Evolutionary conservation across 2,797 vertebrate genomes (phyloP).

Genomic region (Naso thynnoides): DNA sequence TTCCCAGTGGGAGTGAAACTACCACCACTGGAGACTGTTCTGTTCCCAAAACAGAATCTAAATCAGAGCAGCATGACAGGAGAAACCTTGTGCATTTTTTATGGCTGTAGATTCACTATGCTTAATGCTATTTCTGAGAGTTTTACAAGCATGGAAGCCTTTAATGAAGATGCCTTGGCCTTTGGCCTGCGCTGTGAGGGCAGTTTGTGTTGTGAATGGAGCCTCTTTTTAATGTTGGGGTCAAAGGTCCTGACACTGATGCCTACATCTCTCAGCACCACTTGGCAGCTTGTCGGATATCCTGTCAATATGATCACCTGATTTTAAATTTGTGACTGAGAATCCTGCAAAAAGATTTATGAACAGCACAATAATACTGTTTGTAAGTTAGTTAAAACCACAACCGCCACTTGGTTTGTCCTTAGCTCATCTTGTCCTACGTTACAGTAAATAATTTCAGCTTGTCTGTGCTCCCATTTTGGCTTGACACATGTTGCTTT

Average conservation of each 20-base stretch:
- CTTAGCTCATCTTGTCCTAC: constrained; percentile 6
- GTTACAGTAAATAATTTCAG: constrained; percentile 31
- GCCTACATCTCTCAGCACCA: constrained; percentile 33
- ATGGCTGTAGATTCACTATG: constrained; percentile 74
- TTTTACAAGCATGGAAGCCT: constrained; percentile 73
- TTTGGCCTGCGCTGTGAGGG: constrained; percentile 50
- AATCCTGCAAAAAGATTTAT: background rate
- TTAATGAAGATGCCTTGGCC: constrained; percentile 64
- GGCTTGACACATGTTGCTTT: constrained; percentile 50
- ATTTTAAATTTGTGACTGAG: background rate
- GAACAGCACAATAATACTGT: background rate
- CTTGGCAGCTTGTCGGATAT: constrained; percentile 13
- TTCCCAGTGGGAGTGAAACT: constrained; percentile 1
- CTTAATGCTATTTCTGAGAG: constrained; percentile 71
- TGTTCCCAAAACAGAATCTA: constrained; percentile 24
- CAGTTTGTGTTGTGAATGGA: constrained; percentile 54
- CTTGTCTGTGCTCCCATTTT: constrained; percentile 32
- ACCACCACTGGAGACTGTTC: constrained; percentile 5
- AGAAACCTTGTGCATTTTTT: constrained; percentile 64
- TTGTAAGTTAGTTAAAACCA: constrained; percentile 5
- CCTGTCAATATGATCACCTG: background rate
- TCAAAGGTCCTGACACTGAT: constrained; percentile 53
- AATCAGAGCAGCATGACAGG: constrained; percentile 50
- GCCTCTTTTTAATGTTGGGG: constrained; percentile 63
- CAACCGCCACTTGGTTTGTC: constrained; percentile 17